phyloP scores from a whole-genome alignment of 2,797 vertebrate species.

The Lacerta bilineata region DNA sequence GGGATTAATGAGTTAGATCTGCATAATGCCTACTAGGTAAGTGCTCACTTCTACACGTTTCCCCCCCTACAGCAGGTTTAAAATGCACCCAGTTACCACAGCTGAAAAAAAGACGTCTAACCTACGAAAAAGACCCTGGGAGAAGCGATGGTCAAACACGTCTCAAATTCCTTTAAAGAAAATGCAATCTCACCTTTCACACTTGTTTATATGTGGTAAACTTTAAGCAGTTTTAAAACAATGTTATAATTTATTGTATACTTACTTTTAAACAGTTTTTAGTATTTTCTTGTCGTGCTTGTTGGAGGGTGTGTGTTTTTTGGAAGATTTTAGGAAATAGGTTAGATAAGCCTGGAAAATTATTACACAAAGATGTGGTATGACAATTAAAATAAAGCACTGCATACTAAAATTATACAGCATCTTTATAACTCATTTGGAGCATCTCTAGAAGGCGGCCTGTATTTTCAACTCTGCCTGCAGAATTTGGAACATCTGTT shows the following conservation, averaged over 20 bases:
- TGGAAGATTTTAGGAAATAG: conserved; percentile 21
- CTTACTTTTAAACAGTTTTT: conserved; percentile 3
- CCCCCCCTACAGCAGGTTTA: conserved; percentile 61
- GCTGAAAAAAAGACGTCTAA: conserved; percentile 84
- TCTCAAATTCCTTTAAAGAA: conserved; percentile 87
- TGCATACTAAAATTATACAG: not conserved
- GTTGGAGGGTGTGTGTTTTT: not conserved
- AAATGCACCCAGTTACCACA: conserved; percentile 74
- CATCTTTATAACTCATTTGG: conserved; percentile 28
- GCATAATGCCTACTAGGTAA: conserved; percentile 17
- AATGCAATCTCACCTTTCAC: not conserved
- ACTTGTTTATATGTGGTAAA: not conserved
- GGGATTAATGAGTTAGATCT: conserved; percentile 25
- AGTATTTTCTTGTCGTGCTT: not conserved
- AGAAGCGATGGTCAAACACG: conserved; percentile 92
- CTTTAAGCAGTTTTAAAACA: conserved; percentile 21
- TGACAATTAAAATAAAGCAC: conserved; percentile 5
- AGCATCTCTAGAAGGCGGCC: not conserved
- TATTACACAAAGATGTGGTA: not conserved
- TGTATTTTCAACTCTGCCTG: conserved; percentile 10
- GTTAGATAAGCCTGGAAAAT: conserved; percentile 21
- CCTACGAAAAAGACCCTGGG: conserved; percentile 90
- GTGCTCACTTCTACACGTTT: conserved; percentile 31
- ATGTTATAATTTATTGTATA: not conserved
- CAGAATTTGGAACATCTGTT: not conserved